phyloP scores from a whole-genome alignment of 2,797 vertebrate genomes.

The Serranus cabrilla region DNA sequence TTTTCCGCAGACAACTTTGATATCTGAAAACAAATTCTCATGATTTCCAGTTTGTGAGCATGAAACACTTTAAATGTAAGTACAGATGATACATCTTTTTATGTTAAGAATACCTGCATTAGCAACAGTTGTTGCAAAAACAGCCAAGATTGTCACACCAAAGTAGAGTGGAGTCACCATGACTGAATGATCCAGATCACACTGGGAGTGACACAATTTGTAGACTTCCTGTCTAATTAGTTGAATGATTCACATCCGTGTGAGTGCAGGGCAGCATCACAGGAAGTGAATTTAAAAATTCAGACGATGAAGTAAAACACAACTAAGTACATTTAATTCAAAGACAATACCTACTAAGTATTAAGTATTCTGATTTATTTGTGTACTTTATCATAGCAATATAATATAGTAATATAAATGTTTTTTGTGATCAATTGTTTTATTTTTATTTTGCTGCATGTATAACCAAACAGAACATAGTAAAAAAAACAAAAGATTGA shows the following conservation, averaged over 20 bases:
- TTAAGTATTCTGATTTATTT: too few species aligned
- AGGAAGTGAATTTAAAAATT: neutral
- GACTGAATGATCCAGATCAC: neutral
- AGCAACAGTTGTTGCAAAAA: constrained; percentile 21
- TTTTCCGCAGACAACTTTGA: constrained; percentile 69
- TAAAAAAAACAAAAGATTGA: too few species aligned
- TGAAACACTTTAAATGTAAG: too few species aligned
- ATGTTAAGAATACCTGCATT: constrained; percentile 55
- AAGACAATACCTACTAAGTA: too few species aligned
- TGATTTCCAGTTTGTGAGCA: neutral
- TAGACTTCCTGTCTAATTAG: constrained; percentile 60
- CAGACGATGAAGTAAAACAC: neutral
- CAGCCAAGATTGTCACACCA: constrained; percentile 38
- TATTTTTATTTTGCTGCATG: too few species aligned
- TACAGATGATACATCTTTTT: too few species aligned
- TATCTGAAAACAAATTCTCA: constrained; percentile 59
- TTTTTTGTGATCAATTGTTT: too few species aligned
- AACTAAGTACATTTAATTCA: neutral
- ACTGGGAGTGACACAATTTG: constrained; percentile 10
- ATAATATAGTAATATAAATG: too few species aligned
- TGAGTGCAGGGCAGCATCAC: neutral
- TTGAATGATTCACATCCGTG: constrained; percentile 68
- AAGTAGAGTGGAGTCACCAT: constrained; percentile 55
- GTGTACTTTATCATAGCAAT: too few species aligned
- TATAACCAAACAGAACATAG: too few species aligned